Percentiles rank a stretch among this genome's conserved stretches.
Evolutionary conservation across 2,797 vertebrate genomes (phyloP).

Genomic region (Lagocephalus sceleratus): DNA sequence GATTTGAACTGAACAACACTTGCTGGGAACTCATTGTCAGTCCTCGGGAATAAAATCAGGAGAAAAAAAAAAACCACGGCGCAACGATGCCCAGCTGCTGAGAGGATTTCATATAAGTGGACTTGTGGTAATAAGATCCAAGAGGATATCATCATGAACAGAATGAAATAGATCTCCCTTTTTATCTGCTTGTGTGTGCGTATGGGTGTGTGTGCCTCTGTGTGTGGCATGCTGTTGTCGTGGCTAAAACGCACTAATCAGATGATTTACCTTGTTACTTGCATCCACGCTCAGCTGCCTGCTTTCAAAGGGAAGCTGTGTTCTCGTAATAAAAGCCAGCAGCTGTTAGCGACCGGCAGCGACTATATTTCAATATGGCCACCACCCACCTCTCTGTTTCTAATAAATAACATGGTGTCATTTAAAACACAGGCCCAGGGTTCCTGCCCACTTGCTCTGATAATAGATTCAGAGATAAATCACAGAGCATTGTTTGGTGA

Average conservation of each 20-base stretch:
- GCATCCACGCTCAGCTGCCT: constrained; percentile 30
- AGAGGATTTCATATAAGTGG: constrained; percentile 36
- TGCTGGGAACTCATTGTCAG: constrained; percentile 2
- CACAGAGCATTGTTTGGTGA: constrained; percentile 49
- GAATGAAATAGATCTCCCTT: too few relatives aligned
- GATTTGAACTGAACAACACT: constrained; percentile 21
- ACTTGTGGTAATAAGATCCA: constrained; percentile 10
- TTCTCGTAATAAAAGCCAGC: constrained; percentile 47
- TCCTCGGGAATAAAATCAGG: constrained; percentile 24
- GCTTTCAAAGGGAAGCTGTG: constrained; percentile 31
- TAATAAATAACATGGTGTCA: constrained; percentile 54
- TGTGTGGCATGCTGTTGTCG: too few relatives aligned
- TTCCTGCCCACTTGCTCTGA: constrained; percentile 65
- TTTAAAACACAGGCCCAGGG: constrained; percentile 61
- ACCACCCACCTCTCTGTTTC: constrained; percentile 45
- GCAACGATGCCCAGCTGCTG: constrained; percentile 43
- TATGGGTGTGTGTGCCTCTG: too few relatives aligned
- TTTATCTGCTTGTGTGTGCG: too few relatives aligned
- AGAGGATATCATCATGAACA: constrained; percentile 8
- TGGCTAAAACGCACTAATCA: constrained; percentile 49
- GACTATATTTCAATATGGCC: constrained; percentile 53
- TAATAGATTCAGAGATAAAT: constrained; percentile 65
- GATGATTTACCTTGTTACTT: constrained; percentile 50
- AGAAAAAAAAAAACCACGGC: constrained; percentile 30
- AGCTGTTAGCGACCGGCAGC: constrained; percentile 18